Base-by-base conservation (phyloP, 37 sponge, comb jelly and placozoan genomes). In the Ephydatia muelleri region DNA sequence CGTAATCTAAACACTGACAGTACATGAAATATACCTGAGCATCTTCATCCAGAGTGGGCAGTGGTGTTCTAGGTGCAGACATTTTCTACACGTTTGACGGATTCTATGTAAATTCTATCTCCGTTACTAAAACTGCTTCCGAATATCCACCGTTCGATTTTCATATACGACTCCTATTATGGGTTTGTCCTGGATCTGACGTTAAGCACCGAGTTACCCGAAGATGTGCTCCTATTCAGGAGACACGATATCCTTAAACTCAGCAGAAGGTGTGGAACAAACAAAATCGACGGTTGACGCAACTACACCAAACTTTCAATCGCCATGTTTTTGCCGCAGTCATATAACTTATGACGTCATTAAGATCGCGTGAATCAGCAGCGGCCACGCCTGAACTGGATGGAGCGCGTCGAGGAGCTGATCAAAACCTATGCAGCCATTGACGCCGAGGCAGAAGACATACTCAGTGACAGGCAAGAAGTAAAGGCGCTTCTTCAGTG, bases 391-490 rank as follows among this genome's bases (percentile, higher is more conserved):
- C 32, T 34, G 32, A 1, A 71, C 72, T 1, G 0, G 71, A 30
- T 30, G 70, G 38, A 26, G 13, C 26, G 48, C 26, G 31, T 86
- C 68, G 88, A 94, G 11, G 74, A 71, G 0, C 31, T 91, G 33
- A 14, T 92, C 8, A 73, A 73, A 37, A 69, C 79, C 9, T 88
- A 88, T 82, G 81, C 88, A 68, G 83, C 65, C 28, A 40, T 89
- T 6, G 84, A 95, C 39, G 76, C 69, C 22, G 39, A 83, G 48
- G 93, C 93, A 38, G 86, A 84, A 79, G 82, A 87, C 13, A 90
- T 95, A 14, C 38, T 95, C 33, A 81, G 38, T 36, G 93, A 92
- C 48, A 95, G 80, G 38, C 91, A 88, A 25, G 88, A 95, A 85
- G 94, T 93, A 39, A 76, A 19, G 26, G 19, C 36, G 36, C 23